Conservation (phyloP, 2,888 invertebrate species). For the Philaethria dido region DNA sequence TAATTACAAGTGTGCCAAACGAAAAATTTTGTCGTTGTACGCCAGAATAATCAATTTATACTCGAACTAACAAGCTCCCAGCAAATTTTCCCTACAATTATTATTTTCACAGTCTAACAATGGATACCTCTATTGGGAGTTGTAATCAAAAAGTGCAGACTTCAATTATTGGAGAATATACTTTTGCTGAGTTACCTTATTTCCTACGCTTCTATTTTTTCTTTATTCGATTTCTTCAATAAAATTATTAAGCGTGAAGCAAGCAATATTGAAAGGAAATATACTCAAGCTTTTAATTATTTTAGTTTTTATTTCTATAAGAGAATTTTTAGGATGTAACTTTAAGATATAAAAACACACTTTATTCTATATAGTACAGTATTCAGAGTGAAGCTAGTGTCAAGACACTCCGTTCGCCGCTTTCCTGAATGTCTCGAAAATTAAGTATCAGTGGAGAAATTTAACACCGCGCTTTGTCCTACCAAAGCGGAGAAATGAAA, state of each 20-base stretch:
- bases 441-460: no score
- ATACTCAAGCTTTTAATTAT: slow-evolving; percentile 14
- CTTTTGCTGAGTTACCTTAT: slow-evolving; percentile 29
- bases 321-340: not conserved
- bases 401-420: no score
- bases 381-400: no score
- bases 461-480: no score
- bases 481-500: no score
- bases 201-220: slow-evolving; percentile 22
- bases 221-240: slow-evolving; percentile 17
- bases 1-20: not conserved
- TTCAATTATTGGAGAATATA: slow-evolving; percentile 38
- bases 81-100: slow-evolving; percentile 33
- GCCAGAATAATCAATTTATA: slow-evolving; percentile 27
- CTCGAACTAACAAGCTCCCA: slow-evolving; percentile 32
- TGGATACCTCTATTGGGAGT: slow-evolving; percentile 40
- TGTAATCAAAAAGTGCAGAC: slow-evolving; percentile 42
- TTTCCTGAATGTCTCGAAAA: no score
- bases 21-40: not conserved
- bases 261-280: slow-evolving; percentile 10
- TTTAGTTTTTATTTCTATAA: not conserved
- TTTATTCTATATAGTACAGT: no score
- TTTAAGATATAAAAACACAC: not conserved
- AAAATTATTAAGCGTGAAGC: slow-evolving; percentile 20
- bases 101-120: slow-evolving; percentile 37